phyloP scores from a whole-genome alignment of 2,797 vertebrate genomes.

The Spinus pinus region DNA sequence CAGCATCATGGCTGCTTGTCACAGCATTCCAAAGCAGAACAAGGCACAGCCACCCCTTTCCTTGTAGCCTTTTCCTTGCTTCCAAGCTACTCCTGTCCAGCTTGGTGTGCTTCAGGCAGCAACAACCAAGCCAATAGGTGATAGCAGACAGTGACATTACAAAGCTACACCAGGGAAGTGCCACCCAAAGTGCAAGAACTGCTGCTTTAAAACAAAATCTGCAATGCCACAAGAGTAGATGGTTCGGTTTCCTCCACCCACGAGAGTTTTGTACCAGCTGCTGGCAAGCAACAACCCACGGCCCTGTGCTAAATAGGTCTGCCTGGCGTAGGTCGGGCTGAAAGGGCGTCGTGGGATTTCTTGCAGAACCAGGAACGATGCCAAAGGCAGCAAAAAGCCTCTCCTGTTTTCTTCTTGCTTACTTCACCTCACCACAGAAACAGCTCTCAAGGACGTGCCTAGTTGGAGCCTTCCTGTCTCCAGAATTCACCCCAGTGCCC shows the following conservation, averaged over 20 bases:
- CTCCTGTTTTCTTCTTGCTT: background rate
- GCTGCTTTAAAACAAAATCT: background rate
- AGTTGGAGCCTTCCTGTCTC: background rate
- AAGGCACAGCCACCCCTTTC: background rate
- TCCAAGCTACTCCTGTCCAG: background rate
- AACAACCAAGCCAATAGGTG: background rate
- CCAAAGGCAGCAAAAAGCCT: conserved; percentile 20
- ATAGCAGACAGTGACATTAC: accelerated
- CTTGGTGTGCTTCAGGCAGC: accelerated
- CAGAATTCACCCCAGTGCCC: background rate
- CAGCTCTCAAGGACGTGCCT: background rate
- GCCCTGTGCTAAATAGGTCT: background rate
- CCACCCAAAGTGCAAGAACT: background rate
- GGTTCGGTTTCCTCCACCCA: background rate
- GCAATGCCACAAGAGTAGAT: background rate
- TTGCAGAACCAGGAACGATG: background rate
- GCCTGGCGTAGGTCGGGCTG: background rate
- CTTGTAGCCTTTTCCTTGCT: background rate
- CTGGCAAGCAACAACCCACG: background rate
- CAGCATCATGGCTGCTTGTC: background rate
- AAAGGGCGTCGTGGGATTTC: background rate
- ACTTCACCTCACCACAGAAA: background rate
- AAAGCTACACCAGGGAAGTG: background rate
- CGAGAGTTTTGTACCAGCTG: background rate
- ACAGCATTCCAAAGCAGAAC: background rate